A percentile compares a stretch with the other conserved stretches of the same genome.
These are phyloP conservation scores for Drosophila nigricruria DNA, from an alignment of 2,888 invertebrate species.

Conservation along the genomic window DNA sequence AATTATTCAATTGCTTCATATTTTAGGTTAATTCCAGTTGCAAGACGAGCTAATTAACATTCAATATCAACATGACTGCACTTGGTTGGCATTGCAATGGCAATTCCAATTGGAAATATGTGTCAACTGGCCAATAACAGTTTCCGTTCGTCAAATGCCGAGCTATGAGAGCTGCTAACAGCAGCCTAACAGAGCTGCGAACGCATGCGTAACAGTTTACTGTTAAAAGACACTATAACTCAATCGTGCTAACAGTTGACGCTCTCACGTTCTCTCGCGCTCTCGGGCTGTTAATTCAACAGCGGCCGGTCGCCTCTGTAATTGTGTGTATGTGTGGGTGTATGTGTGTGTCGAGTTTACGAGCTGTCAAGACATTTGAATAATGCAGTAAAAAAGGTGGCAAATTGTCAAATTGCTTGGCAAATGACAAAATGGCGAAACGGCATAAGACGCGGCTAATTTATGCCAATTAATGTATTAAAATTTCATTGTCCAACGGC, in stretches of 20 bases:
- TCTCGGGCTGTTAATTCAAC: conserved; percentile 50
- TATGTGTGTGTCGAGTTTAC: conserved; percentile 30
- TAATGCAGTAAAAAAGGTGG: conserved; percentile 54
- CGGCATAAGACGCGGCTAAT: conserved; percentile 54
- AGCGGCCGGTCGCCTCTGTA: conserved; percentile 5
- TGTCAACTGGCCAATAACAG: conserved; percentile 70
- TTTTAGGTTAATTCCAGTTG: not conserved
- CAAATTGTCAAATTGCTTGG: conserved; percentile 64
- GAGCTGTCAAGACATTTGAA: conserved; percentile 45
- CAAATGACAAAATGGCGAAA: conserved; percentile 26
- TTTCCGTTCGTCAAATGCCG: conserved; percentile 32
- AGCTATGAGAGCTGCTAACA: conserved; percentile 23
- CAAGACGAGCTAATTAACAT: conserved; percentile 3
- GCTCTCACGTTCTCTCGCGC: conserved; percentile 48
- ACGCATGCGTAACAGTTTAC: conserved; percentile 57
- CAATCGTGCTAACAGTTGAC: conserved; percentile 24
- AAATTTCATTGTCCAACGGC: conserved; percentile 49
- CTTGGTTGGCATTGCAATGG: conserved; percentile 48
- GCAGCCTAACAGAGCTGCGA: conserved; percentile 29
- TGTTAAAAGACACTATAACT: no score
- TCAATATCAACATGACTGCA: conserved; percentile 4
- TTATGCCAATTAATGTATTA: conserved; percentile 76
- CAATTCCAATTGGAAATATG: conserved; percentile 75
- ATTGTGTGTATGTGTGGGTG: not conserved
- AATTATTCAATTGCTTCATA: not conserved